Conservation (phyloP, 1,140 invertebrate species). For the Saccostrea echinata region DNA sequence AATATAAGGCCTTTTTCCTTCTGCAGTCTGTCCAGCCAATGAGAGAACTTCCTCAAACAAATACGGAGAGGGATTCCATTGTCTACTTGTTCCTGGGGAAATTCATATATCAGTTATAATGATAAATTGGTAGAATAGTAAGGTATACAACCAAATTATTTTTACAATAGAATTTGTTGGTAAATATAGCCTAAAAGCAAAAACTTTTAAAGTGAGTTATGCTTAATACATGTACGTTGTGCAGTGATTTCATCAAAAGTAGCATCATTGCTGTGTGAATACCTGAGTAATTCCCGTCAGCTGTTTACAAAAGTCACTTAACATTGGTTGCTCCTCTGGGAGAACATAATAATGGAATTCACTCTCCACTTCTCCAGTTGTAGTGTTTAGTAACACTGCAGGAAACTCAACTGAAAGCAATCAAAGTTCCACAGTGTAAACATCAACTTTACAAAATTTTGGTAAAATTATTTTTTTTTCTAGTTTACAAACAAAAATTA, state of each 20-base stretch:
- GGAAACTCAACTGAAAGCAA: conserved; percentile 78
- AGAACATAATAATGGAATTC: conserved; percentile 78
- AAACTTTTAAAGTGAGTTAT: too few relatives aligned
- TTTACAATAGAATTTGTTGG: too few relatives aligned
- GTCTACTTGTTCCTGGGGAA: conserved; percentile 74
- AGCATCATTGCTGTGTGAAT: conserved; percentile 1
- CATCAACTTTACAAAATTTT: neutral
- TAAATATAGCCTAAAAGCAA: too few relatives aligned
- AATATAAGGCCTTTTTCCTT: conserved; percentile 69
- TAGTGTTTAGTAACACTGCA: conserved; percentile 75
- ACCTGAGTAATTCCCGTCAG: conserved; percentile 79
- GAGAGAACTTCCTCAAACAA: conserved; percentile 73
- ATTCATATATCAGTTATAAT: neutral
- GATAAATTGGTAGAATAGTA: too few relatives aligned
- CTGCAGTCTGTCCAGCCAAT: conserved; percentile 72
- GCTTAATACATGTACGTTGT: too few relatives aligned
- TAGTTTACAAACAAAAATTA: too few relatives aligned
- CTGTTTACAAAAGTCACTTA: conserved; percentile 77
- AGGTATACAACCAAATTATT: too few relatives aligned
- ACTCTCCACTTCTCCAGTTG: conserved; percentile 72
- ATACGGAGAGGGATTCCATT: conserved; percentile 75
- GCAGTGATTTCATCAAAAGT: too few relatives aligned
- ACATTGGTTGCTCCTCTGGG: conserved; percentile 75
- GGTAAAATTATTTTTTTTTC: too few relatives aligned
- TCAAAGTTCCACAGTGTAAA: neutral